Base-by-base conservation (phyloP, 2,113 vertebrate genomes). In the Mesembrinibis cayennensis region DNA sequence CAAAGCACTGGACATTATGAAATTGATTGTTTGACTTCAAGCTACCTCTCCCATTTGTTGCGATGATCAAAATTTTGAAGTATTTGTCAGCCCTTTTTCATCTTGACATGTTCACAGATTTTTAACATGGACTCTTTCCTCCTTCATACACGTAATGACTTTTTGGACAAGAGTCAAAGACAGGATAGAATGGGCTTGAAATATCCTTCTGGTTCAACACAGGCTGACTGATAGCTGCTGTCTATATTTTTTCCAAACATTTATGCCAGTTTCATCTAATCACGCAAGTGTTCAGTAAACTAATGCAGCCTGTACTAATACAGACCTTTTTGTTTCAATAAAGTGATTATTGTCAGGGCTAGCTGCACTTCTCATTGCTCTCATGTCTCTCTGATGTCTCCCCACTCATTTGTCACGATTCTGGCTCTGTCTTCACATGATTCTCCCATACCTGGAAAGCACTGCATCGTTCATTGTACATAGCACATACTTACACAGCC, bases 401-500 rank as follows among this genome's bases (percentile, higher is more conserved):
- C 30, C 18, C 5, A 2, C 52, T 71, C 2, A 2, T 65, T 63
- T 76, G 40, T 47, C 36, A 58, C 0, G 1, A 38, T 92, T 78
- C 45, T 80, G 27, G 17, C 49, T 70, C 52, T 50, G 22, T 58
- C 32, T 80, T 72, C 30, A 32, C 3, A 0, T 42, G 27, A 49
- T 56, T 69, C 49, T 86, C 6, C 9, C 10, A 13, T 25, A 53
- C 12, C 19, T 86, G 13, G 44, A 67, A 70, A 80, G 25, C 32
- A 52, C 42, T 30, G 17, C 23, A 20, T 52, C 2, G 2, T 50
- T 93, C 27, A 22, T 40, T 0, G 0, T 21, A 38, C 0, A 2
- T 11, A 29, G 45, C 27, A 61, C 13, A 21, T 40, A 36, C 12
- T 27, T 40, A 22, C 19, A 6, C 9, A 74, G 47, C 22, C 73